Conservation (phyloP, 1,140 invertebrate species). For the Paralvinella palmiformis region DNA sequence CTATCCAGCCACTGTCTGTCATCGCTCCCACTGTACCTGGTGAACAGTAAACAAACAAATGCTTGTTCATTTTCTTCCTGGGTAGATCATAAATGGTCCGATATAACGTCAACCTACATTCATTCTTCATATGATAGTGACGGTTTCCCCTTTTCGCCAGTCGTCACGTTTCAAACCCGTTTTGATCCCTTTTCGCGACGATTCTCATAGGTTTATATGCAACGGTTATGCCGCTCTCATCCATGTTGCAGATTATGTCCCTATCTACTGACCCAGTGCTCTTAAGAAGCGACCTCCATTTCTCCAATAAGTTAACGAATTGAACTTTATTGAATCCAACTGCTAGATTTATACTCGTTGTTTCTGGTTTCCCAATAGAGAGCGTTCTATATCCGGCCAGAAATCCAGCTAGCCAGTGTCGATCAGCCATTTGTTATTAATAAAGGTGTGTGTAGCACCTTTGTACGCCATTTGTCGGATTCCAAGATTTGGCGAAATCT, state of each 20-base stretch:
- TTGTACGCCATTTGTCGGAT: too few relatives aligned
- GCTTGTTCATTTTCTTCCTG: slow-evolving; percentile 28
- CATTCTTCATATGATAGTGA: slow-evolving; percentile 24
- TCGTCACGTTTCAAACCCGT: slow-evolving; percentile 49
- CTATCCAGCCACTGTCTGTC: slow-evolving; percentile 22
- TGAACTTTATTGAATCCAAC: slow-evolving; percentile 51
- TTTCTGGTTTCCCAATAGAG: slow-evolving; percentile 40
- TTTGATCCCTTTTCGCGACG: slow-evolving; percentile 43
- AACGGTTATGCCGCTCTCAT: slow-evolving; percentile 52
- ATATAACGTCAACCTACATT: slow-evolving; percentile 29
- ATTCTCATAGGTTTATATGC: slow-evolving; percentile 50
- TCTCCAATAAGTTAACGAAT: slow-evolving; percentile 41
- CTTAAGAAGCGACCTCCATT: neutral
- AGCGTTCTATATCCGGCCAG: slow-evolving; percentile 1
- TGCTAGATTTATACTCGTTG: slow-evolving; percentile 45
- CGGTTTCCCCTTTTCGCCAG: slow-evolving; percentile 46
- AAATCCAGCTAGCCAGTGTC: slow-evolving; percentile 8
- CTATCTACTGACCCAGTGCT: too few relatives aligned
- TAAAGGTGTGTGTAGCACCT: neutral
- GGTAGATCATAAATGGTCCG: slow-evolving; percentile 37
- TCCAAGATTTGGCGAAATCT: slow-evolving; percentile 5
- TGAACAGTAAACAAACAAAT: slow-evolving; percentile 43
- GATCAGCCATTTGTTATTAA: neutral
- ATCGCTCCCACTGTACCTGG: slow-evolving; percentile 21
- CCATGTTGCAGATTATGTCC: slow-evolving; percentile 48